Evolutionary conservation across 2,797 vertebrate species (phyloP).

Genomic region (Xiphorhynchus erythropygius): DNA sequence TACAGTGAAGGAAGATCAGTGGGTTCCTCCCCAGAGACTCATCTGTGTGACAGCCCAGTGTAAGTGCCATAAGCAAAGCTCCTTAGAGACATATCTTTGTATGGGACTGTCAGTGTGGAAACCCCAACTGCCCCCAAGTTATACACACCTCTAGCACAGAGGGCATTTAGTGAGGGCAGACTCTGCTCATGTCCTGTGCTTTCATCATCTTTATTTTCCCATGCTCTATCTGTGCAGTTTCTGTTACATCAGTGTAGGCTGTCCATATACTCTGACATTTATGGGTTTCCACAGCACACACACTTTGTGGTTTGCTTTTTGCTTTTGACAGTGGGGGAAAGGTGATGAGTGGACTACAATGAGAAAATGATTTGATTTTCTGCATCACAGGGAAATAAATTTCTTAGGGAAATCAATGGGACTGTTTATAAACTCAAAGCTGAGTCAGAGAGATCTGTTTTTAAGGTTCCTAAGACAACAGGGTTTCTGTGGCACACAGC

Average conservation of each 20-base stretch:
- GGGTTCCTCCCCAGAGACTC: conserved; percentile 63
- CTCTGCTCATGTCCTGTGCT: not conserved
- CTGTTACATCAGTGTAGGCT: not conserved
- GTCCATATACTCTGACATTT: not conserved
- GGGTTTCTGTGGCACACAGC: not conserved
- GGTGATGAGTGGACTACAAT: not conserved
- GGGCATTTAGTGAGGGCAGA: not conserved
- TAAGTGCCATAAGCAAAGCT: conserved; percentile 69
- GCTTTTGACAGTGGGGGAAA: not conserved
- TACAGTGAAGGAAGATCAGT: conserved; percentile 73
- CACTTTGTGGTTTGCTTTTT: not conserved
- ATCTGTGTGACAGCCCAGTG: conserved; percentile 66
- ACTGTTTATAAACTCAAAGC: not conserved
- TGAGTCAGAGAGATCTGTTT: not conserved
- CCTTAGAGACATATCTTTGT: not conserved
- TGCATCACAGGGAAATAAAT: not conserved
- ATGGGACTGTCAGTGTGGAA: not conserved
- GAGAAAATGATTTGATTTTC: not conserved
- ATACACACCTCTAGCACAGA: not conserved
- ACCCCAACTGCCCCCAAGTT: rapidly evolving
- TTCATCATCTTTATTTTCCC: not conserved
- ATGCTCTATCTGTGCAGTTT: not conserved
- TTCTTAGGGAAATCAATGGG: not conserved
- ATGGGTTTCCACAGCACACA: not conserved
- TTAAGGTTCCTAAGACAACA: not conserved